Base-by-base conservation (phyloP, 2,888 invertebrate species). In the Dascillus cervinus region DNA sequence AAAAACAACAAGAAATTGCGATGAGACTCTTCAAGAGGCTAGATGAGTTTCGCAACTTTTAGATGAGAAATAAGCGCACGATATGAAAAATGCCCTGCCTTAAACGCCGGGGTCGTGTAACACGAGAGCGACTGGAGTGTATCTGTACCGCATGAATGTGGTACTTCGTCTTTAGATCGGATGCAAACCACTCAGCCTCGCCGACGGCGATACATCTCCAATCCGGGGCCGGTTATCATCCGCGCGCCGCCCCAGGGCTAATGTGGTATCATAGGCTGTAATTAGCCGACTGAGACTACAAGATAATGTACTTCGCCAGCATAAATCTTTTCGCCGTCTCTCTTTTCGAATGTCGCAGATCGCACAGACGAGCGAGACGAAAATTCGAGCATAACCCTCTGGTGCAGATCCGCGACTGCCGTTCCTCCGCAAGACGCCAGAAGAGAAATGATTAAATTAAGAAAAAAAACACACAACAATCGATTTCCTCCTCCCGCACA, bases 221-320 rank as follows among this genome's bases (percentile, higher is more conserved):
- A 53, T 50, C 51, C 54, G 54, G 47, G n/a, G 48, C 53, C 52
- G 57, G 59, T 58, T 58, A 58, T 58, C 58, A 53, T 43, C 56
- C 53, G 17, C 51, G 53, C 52, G 51, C 52, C 55, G 52, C 65
- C 59, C 58, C 56, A 53, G 58, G 67, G 64, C 67, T 67, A 67
- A 67, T 66, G 67, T 65, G 66, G 66, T 65, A 67, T 67, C 66
- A 66, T 67, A 66, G 65, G 64, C 66, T 56, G 66, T 69, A 69
- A 69, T 69, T 69, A 69, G 67, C 64, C 66, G 65, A 64, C 65
- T 65, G 64, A 65, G 65, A 65, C 65, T 67, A 67, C 67, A 68
- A 69, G 67, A 69, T 69, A 69, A 69, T 68, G 67, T 68, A 68
- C 68, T 69, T 66, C 64, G 57, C 61, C 58, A 55, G 64, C 62